A percentile compares a stretch with the other conserved stretches of the same genome.
These are phyloP conservation scores for Phalacrocorax carbo DNA, from an alignment of 2,113 vertebrate species.

Conservation along the genomic window DNA sequence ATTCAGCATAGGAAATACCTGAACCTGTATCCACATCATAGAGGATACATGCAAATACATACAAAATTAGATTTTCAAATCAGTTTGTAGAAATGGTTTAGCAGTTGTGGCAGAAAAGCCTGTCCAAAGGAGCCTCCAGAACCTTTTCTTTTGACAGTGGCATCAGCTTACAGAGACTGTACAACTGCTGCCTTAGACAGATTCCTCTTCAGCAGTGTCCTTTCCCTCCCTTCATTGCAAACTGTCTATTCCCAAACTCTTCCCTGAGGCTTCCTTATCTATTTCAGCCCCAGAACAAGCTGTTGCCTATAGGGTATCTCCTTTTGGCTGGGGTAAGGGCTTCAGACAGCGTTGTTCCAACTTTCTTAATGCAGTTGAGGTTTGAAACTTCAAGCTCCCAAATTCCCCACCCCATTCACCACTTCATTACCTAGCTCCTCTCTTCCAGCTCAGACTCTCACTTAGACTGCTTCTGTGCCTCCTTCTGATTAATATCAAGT, in stretches of 20 bases:
- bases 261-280: neutral
- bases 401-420: neutral
- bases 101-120: neutral
- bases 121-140: neutral
- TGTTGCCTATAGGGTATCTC: neutral
- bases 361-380: neutral
- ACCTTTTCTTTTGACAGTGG: neutral
- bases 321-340: neutral
- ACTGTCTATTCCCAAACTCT: neutral
- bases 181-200: neutral
- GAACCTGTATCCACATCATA: neutral
- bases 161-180: neutral
- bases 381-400: neutral
- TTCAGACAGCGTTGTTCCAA: neutral
- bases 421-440: neutral
- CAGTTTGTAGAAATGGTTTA: neutral
- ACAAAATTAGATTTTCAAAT: neutral
- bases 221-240: neutral
- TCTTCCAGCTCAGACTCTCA: neutral
- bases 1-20: fast-evolving
- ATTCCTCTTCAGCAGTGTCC: neutral
- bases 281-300: neutral
- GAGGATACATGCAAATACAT: neutral
- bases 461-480: neutral
- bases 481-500: neutral